Conservation (phyloP, 2,888 invertebrate genomes). For the Leistus spinibarbis region DNA sequence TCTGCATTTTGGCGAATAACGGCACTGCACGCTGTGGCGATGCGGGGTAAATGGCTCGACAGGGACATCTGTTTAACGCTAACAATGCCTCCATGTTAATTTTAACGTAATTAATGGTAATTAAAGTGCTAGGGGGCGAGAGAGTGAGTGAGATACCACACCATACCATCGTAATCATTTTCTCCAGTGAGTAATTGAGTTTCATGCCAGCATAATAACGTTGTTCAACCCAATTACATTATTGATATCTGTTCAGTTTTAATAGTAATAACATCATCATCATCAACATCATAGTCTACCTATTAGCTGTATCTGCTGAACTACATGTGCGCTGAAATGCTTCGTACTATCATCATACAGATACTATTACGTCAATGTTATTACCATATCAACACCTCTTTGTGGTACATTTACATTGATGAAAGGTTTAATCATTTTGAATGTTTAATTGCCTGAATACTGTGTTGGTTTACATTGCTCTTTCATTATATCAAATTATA, state of each 20-base stretch:
- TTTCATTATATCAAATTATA: too few species aligned
- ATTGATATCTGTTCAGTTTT: slow-evolving; percentile 31
- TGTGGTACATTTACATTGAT: background rate
- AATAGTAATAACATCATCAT: slow-evolving; percentile 13
- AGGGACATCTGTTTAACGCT: slow-evolving; percentile 37
- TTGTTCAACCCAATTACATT: slow-evolving; percentile 19
- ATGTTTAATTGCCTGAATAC: too few species aligned
- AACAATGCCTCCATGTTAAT: slow-evolving; percentile 35
- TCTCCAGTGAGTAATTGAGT: slow-evolving; percentile 30
- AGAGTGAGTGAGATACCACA: background rate
- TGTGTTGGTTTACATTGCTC: too few species aligned
- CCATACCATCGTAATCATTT: slow-evolving; percentile 25
- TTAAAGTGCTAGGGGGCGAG: slow-evolving; percentile 28
- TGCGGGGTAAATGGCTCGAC: background rate
- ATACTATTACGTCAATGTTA: background rate
- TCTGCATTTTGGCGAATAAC: background rate
- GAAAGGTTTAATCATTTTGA: too few species aligned
- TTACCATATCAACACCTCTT: background rate
- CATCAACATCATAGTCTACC: too few species aligned
- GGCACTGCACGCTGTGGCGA: background rate
- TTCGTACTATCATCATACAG: background rate
- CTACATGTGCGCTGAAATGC: background rate
- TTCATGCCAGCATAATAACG: background rate
- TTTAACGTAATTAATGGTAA: slow-evolving; percentile 39
- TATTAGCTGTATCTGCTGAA: background rate